Evolutionary conservation across 92 coral and sea anemone genomes (phyloP).

Genomic region (Chrysogorgia sp.): DNA sequence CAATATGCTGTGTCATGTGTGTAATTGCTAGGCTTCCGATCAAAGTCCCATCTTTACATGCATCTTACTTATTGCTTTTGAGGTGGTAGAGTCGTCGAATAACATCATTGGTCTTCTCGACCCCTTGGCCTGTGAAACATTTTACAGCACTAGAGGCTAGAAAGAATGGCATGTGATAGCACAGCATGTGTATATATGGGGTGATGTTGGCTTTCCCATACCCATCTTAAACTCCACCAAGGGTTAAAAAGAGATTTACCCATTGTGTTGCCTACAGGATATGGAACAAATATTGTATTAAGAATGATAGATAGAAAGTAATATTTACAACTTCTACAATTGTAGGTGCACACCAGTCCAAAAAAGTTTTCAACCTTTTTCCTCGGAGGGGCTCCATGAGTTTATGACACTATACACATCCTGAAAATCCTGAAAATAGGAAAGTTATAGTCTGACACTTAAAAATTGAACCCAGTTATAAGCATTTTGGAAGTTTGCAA

Average conservation of each 20-base stretch:
- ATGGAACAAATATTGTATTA: constrained; percentile 3
- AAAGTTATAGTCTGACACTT: no score
- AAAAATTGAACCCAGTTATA: background rate
- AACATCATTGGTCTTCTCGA: constrained; percentile 58
- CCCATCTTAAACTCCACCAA: constrained; percentile 29
- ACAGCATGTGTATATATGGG: constrained; percentile 59
- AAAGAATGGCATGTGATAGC: constrained; percentile 52
- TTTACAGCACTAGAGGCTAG: constrained; percentile 32
- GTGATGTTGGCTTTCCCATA: no score
- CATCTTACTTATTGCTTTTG: constrained; percentile 58
- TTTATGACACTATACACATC: constrained; percentile 14
- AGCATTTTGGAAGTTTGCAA: background rate
- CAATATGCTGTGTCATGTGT: constrained; percentile 43
- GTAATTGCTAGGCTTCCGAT: constrained; percentile 40
- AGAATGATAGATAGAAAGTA: background rate
- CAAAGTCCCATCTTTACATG: constrained; percentile 54
- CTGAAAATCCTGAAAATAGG: constrained; percentile 2
- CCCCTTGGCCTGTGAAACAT: constrained; percentile 65
- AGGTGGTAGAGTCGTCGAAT: no score
- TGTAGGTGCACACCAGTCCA: constrained; percentile 11
- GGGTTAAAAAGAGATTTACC: constrained; percentile 36
- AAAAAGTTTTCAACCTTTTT: constrained; percentile 9
- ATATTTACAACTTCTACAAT: background rate
- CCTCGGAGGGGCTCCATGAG: constrained; percentile 24
- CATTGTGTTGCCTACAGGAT: constrained; percentile 43